Evolutionary conservation across 2,797 vertebrate species (phyloP), one percentile per base, ranked within the genome.

Genomic region (Masticophis lateralis): DNA sequence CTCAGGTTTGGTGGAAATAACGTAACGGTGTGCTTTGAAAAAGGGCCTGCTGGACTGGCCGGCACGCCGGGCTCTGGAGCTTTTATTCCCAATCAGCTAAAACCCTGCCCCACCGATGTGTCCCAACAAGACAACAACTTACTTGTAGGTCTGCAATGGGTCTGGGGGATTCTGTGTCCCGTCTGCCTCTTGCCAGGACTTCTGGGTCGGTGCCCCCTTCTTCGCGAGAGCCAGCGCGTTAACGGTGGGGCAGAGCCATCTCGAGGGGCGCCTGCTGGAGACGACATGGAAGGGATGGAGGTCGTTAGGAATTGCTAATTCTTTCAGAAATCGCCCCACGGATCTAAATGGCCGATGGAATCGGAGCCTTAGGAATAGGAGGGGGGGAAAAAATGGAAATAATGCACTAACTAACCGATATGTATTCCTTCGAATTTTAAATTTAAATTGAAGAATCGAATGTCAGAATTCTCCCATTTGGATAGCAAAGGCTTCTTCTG

Each of bases 201-300:
- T 92, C 86, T 96, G 94, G 0, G 95, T 0, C 0, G 87, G 89
- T 4, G 79, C 3, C 0, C 93, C 95, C 94, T 97, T 96, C 92
- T 95, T 96, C 86, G 96, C 69, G 27, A 95, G 88, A 0, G 97
- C 94, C 95, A 99, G 94, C 51, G 98, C 97, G 0, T 97, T 98
- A 4, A 98, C 96, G 0, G 98, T 96, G 5, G 98, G 98, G 53
- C 98, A 96, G 87, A 99, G 97, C 99, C 99, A 99, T 96, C 98
- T 98, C 3, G 99, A 99, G 0, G 99, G 99, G 88, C 98, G 98
- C 95, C 99, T 99, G 94, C 88, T 88, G 59, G 89, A 18, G 94
- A 88, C 25, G 91, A 55, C 22, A 2, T 87, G 86, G 51, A n/a
- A 56, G 87, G 13, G 20, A 60, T 11, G 4, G 3, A 28, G 20